Evolutionary conservation across 2,888 invertebrate genomes (phyloP).

Genomic region (Danaus chrysippus): DNA sequence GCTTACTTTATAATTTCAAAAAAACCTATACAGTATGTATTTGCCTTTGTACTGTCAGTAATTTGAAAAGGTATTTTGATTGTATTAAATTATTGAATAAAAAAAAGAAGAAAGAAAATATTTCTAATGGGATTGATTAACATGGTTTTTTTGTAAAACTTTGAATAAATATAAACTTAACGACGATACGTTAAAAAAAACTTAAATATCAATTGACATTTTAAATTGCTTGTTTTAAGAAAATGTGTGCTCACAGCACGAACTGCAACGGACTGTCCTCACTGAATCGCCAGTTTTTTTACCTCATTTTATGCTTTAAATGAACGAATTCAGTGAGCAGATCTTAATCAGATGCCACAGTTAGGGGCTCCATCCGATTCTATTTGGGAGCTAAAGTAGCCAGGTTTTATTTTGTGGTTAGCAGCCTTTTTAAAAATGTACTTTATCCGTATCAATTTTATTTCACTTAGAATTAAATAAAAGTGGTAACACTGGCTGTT

Average conservation of each 20-base stretch:
- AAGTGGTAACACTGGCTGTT: no score
- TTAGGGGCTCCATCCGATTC: conserved; percentile 63
- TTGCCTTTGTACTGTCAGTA: no score
- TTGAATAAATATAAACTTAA: neutral
- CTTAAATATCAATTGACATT: neutral
- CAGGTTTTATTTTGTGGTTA: conserved; percentile 63
- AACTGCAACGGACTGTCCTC: conserved; percentile 17
- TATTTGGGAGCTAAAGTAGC: conserved; percentile 64
- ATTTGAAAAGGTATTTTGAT: no score
- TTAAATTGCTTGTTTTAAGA: neutral
- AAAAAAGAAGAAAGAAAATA: no score
- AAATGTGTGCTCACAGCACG: conserved; percentile 8
- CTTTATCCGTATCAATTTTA: conserved; percentile 34
- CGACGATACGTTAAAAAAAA: neutral
- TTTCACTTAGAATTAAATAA: conserved; percentile 13
- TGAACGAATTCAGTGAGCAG: conserved; percentile 59
- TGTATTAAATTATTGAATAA: no score
- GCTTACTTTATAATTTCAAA: neutral
- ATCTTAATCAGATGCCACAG: conserved; percentile 63
- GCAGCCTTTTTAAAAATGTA: conserved; percentile 53
- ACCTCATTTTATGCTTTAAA: conserved; percentile 63
- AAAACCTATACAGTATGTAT: neutral
- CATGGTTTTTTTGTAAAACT: neutral
- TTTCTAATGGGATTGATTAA: no score
- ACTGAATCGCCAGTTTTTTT: conserved; percentile 32